Percentiles rank a stretch among this genome's conserved stretches.
Conservation (phyloP, 2,888 invertebrate genomes). For the Microdon myrmicae region DNA sequence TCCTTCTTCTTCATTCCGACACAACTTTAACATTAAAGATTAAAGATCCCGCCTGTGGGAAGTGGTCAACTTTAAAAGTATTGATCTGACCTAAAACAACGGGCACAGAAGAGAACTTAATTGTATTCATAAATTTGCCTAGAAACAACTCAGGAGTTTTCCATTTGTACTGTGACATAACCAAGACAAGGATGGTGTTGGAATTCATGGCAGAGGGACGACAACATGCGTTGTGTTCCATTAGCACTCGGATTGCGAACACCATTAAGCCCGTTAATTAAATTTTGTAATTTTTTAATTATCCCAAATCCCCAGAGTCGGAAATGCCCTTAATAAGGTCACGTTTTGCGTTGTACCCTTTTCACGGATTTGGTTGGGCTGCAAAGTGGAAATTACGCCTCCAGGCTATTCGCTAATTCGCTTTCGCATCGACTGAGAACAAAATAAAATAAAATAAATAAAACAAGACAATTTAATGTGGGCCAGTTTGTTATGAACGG, state of each 20-base stretch:
- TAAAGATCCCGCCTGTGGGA: too few relatives aligned
- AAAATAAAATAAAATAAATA: too few relatives aligned
- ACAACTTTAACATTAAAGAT: too few relatives aligned
- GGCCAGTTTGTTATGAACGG: too few relatives aligned
- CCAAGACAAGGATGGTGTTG: background rate
- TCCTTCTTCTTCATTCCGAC: too few relatives aligned
- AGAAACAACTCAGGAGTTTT: background rate
- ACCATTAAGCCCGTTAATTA: constrained; percentile 40
- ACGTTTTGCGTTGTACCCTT: constrained; percentile 28
- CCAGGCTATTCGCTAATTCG: too few relatives aligned
- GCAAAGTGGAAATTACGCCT: too few relatives aligned
- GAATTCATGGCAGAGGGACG: constrained; percentile 25
- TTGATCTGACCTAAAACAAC: constrained; percentile 4
- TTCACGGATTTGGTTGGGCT: too few relatives aligned
- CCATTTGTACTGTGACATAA: constrained; percentile 26
- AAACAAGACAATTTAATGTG: too few relatives aligned
- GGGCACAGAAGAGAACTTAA: constrained; percentile 16
- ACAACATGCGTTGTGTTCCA: constrained; percentile 16
- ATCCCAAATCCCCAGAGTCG: constrained; percentile 26
- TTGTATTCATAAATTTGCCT: constrained; percentile 29
- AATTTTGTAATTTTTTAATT: constrained; percentile 37
- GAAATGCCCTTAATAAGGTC: constrained; percentile 33
- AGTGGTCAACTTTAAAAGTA: constrained; percentile 6
- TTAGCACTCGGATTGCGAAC: constrained; percentile 31
- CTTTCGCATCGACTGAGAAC: too few relatives aligned